phyloP scores from a whole-genome alignment of 2,888 invertebrate species.

The Polyommatus iphigenia region DNA sequence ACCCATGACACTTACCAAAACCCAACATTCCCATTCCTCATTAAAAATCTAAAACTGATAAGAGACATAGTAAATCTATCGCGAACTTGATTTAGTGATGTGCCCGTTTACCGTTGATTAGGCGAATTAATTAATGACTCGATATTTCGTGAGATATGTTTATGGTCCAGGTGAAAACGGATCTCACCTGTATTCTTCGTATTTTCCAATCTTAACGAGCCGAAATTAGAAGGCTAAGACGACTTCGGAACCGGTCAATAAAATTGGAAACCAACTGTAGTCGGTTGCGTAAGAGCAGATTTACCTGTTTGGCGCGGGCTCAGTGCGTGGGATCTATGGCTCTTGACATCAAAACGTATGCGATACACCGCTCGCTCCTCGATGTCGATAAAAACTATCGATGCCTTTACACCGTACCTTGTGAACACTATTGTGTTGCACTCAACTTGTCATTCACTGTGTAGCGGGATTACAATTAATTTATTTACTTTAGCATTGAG shows the following conservation, averaged over 20 bases:
- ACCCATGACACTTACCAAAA: not conserved
- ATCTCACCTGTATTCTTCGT: constrained; percentile 57
- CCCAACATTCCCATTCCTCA: not conserved
- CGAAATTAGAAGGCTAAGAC: constrained; percentile 79
- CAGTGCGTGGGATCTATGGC: constrained; percentile 70
- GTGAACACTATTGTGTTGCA: constrained; percentile 2
- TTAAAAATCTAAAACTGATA: constrained; percentile 24
- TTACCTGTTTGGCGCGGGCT: constrained; percentile 69
- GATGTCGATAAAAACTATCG: constrained; percentile 25
- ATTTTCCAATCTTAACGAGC: constrained; percentile 79
- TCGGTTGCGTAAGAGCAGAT: constrained; percentile 75
- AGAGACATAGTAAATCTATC: constrained; percentile 18
- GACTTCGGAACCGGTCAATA: constrained; percentile 78
- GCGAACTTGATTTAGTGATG: constrained; percentile 32
- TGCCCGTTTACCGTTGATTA: constrained; percentile 41
- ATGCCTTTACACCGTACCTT: not conserved
- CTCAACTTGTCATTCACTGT: not conserved
- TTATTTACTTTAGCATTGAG: not conserved
- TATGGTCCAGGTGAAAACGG: constrained; percentile 44
- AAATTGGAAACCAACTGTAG: constrained; percentile 80
- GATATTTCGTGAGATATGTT: constrained; percentile 44
- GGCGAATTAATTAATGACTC: constrained; percentile 44
- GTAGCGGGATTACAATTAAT: not conserved
- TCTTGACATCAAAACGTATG: constrained; percentile 42
- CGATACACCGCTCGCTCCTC: constrained; percentile 32